These are phyloP conservation scores for Epinephelus fuscoguttatus DNA, from an alignment of 2,113 vertebrate species.

Conservation along the genomic window DNA sequence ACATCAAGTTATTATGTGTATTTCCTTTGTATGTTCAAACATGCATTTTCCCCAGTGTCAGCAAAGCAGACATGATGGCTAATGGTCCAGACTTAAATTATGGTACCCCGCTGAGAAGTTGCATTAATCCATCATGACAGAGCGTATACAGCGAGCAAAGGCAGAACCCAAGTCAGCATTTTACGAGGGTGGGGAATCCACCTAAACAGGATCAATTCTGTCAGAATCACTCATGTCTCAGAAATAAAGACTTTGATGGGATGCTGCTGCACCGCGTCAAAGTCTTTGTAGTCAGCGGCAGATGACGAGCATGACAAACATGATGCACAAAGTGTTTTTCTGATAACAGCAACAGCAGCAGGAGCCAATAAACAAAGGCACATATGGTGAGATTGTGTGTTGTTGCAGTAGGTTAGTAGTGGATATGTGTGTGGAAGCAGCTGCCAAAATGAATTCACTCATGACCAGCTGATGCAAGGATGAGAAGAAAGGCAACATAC, in stretches of 20 bases:
- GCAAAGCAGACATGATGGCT: neutral
- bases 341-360: neutral
- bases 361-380: neutral
- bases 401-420: neutral
- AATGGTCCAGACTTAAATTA: slow-evolving; percentile 15
- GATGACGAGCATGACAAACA: neutral
- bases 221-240: slow-evolving; percentile 35
- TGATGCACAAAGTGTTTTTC: neutral
- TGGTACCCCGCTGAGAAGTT: neutral
- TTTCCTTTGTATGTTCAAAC: slow-evolving; percentile 24
- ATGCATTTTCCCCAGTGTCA: neutral
- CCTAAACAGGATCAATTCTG: neutral
- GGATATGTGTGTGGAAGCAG: neutral
- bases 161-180: slow-evolving; percentile 36
- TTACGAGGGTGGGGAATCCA: slow-evolving; percentile 7
- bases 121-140: slow-evolving; percentile 41
- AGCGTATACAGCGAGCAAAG: neutral
- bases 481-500: neutral
- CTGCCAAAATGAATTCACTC: neutral
- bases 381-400: neutral
- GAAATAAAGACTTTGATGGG: neutral
- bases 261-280: neutral
- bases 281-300: neutral
- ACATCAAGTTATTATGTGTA: neutral
- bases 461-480: neutral